These are phyloP conservation scores for Myrmophylax atrothorax DNA, from an alignment of 2,113 vertebrate genomes.

Conservation along the genomic window DNA sequence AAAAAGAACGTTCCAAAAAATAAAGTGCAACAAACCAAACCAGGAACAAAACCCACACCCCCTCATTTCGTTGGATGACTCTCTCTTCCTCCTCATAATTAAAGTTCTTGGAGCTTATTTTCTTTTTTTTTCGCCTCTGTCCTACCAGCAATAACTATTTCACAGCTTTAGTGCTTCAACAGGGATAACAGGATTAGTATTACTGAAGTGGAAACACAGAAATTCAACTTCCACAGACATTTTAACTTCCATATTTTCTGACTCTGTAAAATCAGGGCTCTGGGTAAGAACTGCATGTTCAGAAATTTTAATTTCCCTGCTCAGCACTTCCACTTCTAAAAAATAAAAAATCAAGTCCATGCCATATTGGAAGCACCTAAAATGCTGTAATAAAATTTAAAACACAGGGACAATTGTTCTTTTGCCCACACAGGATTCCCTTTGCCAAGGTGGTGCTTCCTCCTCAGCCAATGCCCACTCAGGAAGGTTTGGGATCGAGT, in stretches of 20 bases:
- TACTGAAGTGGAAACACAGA: background rate
- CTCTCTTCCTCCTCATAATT: background rate
- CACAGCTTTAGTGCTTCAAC: background rate
- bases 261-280: background rate
- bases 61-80: background rate
- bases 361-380: background rate
- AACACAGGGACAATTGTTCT: background rate
- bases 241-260: background rate
- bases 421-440: background rate
- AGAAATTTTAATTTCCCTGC: background rate
- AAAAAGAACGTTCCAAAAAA: slow-evolving; percentile 3
- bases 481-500: background rate
- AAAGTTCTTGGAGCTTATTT: background rate
- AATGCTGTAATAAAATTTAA: background rate
- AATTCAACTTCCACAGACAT: background rate
- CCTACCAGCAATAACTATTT: background rate
- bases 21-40: background rate
- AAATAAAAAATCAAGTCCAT: background rate
- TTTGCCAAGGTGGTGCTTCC: background rate
- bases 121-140: background rate
- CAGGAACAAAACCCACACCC: background rate
- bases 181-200: background rate
- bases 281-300: background rate
- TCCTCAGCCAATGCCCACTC: background rate
- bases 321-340: background rate